Percentiles rank a stretch among this genome's conserved stretches.
Conservation (phyloP, 2,888 invertebrate genomes). For the Scaptodrosophila latifasciaeformis region DNA sequence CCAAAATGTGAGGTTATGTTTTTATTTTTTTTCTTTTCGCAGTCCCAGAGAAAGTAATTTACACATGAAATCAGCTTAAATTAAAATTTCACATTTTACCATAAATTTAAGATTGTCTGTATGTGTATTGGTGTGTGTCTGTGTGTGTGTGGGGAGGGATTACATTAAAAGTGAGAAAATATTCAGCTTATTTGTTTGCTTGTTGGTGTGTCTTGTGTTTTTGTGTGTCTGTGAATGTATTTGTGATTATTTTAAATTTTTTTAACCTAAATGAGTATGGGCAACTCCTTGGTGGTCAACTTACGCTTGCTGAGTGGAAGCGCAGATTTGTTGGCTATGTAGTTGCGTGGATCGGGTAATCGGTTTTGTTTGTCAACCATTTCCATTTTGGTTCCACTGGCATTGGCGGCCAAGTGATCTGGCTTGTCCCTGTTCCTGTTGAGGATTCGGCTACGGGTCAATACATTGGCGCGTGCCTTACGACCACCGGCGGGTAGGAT, state of each 20-base stretch:
- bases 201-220: background rate
- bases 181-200: background rate
- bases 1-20: no score
- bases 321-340: conserved; percentile 26
- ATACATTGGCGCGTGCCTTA: background rate
- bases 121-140: background rate
- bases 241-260: no score
- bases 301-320: conserved; percentile 45
- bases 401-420: background rate
- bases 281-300: conserved; percentile 65
- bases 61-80: background rate
- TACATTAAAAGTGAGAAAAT: background rate
- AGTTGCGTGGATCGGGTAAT: conserved; percentile 11
- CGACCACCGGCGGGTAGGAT: conserved; percentile 1
- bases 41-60: no score
- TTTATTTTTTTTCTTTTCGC: no score
- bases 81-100: background rate
- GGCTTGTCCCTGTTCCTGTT: background rate
- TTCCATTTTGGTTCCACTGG: conserved; percentile 16
- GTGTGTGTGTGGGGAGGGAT: background rate
- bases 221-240: background rate
- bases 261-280: conserved; percentile 64
- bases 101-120: background rate
- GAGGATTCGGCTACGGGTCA: background rate
- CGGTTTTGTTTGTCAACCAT: conserved; percentile 2